A percentile compares a stretch with the other conserved stretches of the same genome.
These are phyloP conservation scores for Molothrus aeneus DNA, from an alignment of 2,797 vertebrate genomes.

Conservation along the genomic window DNA sequence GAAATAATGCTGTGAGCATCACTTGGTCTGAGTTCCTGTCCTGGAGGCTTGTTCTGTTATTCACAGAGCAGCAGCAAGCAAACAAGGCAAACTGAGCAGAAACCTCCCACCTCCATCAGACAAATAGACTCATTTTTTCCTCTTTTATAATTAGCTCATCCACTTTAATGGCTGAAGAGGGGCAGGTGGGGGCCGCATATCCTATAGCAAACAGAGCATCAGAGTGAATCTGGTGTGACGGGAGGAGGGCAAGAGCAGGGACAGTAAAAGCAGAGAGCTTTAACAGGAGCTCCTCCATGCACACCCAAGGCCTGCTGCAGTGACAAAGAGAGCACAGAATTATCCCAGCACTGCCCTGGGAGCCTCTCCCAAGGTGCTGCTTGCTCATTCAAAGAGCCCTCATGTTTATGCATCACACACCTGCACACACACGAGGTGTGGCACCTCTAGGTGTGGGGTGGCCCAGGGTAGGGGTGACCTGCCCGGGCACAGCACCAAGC, in stretches of 20 bases:
- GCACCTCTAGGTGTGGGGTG: not conserved
- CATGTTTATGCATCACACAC: not conserved
- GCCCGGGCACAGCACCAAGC: not conserved
- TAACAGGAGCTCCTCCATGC: not conserved
- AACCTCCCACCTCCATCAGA: not conserved
- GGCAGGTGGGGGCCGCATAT: not conserved
- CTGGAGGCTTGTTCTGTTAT: conserved; percentile 47
- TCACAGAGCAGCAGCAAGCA: conserved; percentile 18
- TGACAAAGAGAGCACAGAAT: not conserved
- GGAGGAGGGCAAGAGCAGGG: not conserved
- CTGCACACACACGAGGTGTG: not conserved
- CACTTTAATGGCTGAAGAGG: not conserved
- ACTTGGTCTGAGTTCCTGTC: conserved; percentile 46
- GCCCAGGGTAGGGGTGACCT: not conserved
- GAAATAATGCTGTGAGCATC: conserved; percentile 43
- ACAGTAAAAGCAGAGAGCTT: not conserved
- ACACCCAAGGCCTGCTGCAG: not conserved
- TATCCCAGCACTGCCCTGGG: not conserved
- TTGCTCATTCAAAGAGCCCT: not conserved
- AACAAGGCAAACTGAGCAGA: not conserved
- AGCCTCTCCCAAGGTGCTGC: not conserved
- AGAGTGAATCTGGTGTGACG: rapidly evolving
- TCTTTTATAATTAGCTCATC: not conserved
- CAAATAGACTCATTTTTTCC: not conserved
- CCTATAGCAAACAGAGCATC: not conserved